Base-by-base conservation (phyloP, 2,113 vertebrate genomes). In the Xiphophorus couchianus region DNA sequence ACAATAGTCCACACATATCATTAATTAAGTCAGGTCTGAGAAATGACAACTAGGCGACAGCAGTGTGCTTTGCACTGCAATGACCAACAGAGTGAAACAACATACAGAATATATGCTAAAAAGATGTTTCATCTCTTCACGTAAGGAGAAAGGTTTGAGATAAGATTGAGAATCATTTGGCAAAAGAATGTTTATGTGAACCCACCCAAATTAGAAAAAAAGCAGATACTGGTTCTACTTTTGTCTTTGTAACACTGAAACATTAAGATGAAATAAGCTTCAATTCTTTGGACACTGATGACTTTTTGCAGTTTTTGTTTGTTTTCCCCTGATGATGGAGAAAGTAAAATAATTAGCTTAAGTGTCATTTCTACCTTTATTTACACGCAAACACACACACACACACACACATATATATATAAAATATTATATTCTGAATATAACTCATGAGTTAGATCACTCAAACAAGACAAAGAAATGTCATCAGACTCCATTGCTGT, bases 1-100 rank as follows among this genome's bases (percentile, higher is more conserved):
- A 93, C 93, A 94, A 93, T 88, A 89, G 92, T 86, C 85, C 89
- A 84, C 85, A 92, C 87, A 90, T 91, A 89, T 90, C 89, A 94
- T 94, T 94, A 94, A 94, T 94, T 95, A 94, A 89, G 66, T 80
- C 88, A 80, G 82, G 82, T 84, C 90, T 90, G 84, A 87, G 74
- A 69, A 75, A 81, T 83, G 35, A 82, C 67, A 86, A 81, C 85
- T 70, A 83, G 11, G 78, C 76, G 62, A 67, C 74, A 69, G 65
- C 51, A 76, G 71, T 64, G 62, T 67, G 51, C 69, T 85, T 44
- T 83, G 72, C 42, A 66, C 33, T 44, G 14, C 29, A 25, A 62
- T 68, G n/a, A 22, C 33, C 4, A 37, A 73, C 71, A 80, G 33
- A 72, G 67, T 74, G 33, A 67, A 48, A 44, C 37, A 7, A 60